Percentiles rank a stretch among this genome's conserved stretches.
Evolutionary conservation across 2,797 vertebrate genomes (phyloP).

Genomic region (Manis crassicaudata): DNA sequence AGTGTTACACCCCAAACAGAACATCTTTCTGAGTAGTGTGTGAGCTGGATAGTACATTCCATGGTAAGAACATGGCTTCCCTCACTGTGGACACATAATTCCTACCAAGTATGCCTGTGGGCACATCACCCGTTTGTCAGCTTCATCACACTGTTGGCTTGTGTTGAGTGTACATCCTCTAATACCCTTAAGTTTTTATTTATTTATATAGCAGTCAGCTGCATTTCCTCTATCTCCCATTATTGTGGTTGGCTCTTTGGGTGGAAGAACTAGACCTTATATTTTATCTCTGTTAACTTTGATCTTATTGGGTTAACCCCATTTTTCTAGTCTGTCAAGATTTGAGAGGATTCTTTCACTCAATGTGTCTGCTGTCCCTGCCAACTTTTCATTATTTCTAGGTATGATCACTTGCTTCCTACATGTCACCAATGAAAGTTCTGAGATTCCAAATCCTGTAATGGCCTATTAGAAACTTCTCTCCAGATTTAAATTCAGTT

Average conservation of each 20-base stretch:
- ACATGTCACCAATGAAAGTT: neutral
- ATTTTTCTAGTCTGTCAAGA: neutral
- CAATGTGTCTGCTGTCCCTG: neutral
- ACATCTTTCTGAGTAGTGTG: neutral
- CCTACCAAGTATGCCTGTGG: neutral
- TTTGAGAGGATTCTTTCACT: neutral
- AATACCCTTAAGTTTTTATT: neutral
- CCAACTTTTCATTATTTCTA: neutral
- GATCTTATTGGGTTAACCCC: neutral
- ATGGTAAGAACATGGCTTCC: neutral
- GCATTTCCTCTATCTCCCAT: neutral
- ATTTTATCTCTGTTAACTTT: conserved; percentile 32
- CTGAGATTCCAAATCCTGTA: neutral
- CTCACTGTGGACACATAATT: neutral
- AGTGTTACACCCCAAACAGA: neutral
- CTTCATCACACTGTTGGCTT: neutral
- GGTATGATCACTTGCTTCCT: neutral
- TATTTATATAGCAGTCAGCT: neutral
- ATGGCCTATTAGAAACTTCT: neutral
- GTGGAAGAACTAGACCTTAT: neutral
- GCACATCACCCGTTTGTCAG: neutral
- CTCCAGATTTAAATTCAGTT: conserved; percentile 40
- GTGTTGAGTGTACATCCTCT: neutral
- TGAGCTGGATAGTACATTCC: neutral
- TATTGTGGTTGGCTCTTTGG: neutral